phyloP scores from a whole-genome alignment of 2,888 invertebrate species.

The Eupsilia transversa region DNA sequence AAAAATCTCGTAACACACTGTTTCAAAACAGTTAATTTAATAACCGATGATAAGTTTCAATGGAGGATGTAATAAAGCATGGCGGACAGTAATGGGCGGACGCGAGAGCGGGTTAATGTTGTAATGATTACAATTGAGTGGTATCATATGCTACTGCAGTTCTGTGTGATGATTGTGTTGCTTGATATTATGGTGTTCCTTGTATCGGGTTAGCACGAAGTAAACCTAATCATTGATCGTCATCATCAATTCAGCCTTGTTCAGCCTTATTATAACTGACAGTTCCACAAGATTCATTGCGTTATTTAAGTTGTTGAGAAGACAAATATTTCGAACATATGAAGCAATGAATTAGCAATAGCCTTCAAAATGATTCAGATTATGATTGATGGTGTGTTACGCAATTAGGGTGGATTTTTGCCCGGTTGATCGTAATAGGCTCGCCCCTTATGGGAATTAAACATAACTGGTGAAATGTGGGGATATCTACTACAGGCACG shows the following conservation, averaged over 20 bases:
- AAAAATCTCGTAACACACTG: conserved; percentile 43
- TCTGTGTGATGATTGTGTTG: neutral
- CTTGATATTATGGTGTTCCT: neutral
- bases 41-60: conserved; percentile 47
- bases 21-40: conserved; percentile 55
- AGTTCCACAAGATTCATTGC: too few species aligned
- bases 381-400: too few species aligned
- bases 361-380: too few species aligned
- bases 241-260: too few species aligned
- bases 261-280: too few species aligned
- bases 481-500: neutral
- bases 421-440: neutral
- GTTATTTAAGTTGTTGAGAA: too few species aligned
- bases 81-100: conserved; percentile 39
- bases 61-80: conserved; percentile 41
- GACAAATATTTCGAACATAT: too few species aligned
- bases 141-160: conserved; percentile 1
- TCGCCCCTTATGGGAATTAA: neutral
- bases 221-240: too few species aligned
- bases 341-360: too few species aligned
- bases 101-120: conserved; percentile 3
- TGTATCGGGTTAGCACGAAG: neutral
- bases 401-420: too few species aligned
- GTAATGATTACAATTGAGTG: conserved; percentile 38
- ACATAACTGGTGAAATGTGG: neutral